Percentiles rank a stretch among this genome's conserved stretches.
Evolutionary conservation across 2,797 vertebrate genomes (phyloP).

Genomic region (Darevskia nairensis): DNA sequence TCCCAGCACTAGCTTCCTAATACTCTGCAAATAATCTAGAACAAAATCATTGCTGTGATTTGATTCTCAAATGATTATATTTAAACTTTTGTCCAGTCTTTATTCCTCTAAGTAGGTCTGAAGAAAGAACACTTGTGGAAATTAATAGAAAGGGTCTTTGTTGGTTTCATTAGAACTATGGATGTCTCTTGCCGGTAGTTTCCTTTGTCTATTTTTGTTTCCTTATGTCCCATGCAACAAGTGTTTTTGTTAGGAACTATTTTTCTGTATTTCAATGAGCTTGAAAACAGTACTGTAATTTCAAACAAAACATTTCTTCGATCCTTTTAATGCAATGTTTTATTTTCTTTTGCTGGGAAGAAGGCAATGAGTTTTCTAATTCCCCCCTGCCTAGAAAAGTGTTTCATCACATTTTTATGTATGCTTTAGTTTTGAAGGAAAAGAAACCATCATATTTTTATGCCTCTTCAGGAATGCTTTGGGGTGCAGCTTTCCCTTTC

Average conservation of each 20-base stretch:
- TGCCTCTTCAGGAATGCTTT: constrained; percentile 26
- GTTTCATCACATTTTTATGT: neutral
- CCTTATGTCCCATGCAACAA: constrained; percentile 23
- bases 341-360: constrained; percentile 41
- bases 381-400: neutral
- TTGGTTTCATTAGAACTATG: constrained; percentile 13
- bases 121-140: neutral
- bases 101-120: neutral
- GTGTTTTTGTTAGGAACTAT: constrained; percentile 28
- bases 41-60: constrained; percentile 30
- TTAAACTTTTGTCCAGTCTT: neutral
- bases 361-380: constrained; percentile 13
- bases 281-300: constrained; percentile 33
- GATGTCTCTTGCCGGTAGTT: constrained; percentile 10
- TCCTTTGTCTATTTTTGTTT: constrained; percentile 8
- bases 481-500: constrained; percentile 18
- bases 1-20: constrained; percentile 14
- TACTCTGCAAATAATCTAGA: constrained; percentile 26
- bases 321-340: constrained; percentile 22
- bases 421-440: neutral
- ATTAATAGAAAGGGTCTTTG: constrained; percentile 24
- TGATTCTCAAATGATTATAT: constrained; percentile 42
- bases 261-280: neutral
- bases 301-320: constrained; percentile 22
- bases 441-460: constrained; percentile 52